Conservation (phyloP, 2,113 vertebrate genomes). For the Tamias sibiricus region DNA sequence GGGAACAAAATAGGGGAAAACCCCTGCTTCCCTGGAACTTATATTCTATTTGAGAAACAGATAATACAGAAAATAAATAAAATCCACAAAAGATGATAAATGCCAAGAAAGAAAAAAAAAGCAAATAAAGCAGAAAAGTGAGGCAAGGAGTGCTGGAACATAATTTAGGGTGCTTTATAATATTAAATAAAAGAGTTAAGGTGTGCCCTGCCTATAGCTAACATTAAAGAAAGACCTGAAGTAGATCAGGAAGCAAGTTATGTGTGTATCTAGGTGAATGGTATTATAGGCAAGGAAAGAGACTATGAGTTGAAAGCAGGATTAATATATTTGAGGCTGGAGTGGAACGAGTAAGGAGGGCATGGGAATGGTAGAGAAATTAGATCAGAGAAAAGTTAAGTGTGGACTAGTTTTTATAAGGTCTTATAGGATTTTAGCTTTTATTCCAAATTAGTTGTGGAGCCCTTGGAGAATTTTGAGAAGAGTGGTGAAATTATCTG, state of each 20-base stretch:
- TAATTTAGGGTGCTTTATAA: background rate
- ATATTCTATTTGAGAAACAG: background rate
- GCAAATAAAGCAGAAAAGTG: background rate
- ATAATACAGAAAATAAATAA: slow-evolving; percentile 39
- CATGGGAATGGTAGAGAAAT: background rate
- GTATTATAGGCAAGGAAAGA: background rate
- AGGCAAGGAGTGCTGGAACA: background rate
- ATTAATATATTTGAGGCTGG: background rate
- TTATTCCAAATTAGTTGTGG: background rate
- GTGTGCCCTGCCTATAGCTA: background rate
- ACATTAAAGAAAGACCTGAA: background rate
- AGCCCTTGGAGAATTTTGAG: background rate
- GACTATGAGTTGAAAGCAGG: background rate
- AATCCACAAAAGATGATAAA: background rate
- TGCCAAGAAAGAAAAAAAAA: background rate
- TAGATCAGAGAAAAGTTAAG: background rate
- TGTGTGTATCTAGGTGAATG: background rate
- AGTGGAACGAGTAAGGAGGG: background rate
- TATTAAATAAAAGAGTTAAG: background rate
- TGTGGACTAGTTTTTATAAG: background rate
- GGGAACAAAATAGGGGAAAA: background rate
- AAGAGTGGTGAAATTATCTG: background rate
- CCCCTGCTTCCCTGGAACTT: background rate
- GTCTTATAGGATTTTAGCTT: background rate
- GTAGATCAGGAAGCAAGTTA: background rate